phyloP scores from a whole-genome alignment of 1,140 invertebrate genomes.

The Linepithema humile region DNA sequence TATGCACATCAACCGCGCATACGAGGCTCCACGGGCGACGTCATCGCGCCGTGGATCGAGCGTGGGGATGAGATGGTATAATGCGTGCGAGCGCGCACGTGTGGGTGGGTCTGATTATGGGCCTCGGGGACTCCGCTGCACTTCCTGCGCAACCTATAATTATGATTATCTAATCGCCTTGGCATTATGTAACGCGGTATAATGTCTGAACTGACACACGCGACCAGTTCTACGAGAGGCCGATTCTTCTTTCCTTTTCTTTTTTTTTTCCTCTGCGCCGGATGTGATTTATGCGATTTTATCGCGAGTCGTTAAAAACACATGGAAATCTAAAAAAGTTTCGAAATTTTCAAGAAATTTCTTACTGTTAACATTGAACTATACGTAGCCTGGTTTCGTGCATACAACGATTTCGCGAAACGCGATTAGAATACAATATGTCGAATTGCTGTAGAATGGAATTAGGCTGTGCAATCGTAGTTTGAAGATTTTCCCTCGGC shows the following conservation, averaged over 20 bases:
- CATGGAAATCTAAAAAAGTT: neutral
- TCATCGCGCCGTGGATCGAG: slow-evolving; percentile 2
- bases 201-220: slow-evolving; percentile 41
- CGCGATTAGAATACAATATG: slow-evolving; percentile 15
- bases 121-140: slow-evolving; percentile 50
- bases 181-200: slow-evolving; percentile 51
- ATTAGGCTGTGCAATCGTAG: neutral
- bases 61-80: neutral
- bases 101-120: slow-evolving; percentile 52
- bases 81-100: slow-evolving; percentile 21
- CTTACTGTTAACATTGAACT: slow-evolving; percentile 11
- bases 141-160: slow-evolving; percentile 63
- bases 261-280: neutral
- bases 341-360: neutral
- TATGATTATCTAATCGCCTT: slow-evolving; percentile 58
- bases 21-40: neutral
- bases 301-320: neutral
- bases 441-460: neutral
- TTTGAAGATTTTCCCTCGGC: neutral
- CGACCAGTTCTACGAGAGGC: slow-evolving; percentile 16
- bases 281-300: neutral
- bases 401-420: slow-evolving; percentile 6
- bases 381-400: neutral
- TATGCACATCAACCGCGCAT: neutral
- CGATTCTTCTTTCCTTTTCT: slow-evolving; percentile 6